These are phyloP conservation scores for Dermolepida albohirtum DNA, from an alignment of 2,888 invertebrate genomes.

Conservation along the genomic window DNA sequence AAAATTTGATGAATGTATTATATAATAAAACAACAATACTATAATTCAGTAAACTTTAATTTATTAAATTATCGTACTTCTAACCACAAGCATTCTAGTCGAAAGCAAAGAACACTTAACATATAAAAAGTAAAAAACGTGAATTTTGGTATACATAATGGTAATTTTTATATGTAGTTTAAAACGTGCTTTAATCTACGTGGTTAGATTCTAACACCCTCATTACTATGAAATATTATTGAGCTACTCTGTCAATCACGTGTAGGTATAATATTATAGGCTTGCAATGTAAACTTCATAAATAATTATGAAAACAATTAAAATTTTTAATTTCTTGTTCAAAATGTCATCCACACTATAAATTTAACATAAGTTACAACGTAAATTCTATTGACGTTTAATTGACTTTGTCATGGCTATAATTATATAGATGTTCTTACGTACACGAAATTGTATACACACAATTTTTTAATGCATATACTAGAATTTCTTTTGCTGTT, in stretches of 20 bases:
- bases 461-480: too few relatives aligned
- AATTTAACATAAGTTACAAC: slow-evolving; percentile 20
- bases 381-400: slow-evolving; percentile 15
- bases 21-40: slow-evolving; percentile 1
- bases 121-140: slow-evolving; percentile 18
- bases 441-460: neutral
- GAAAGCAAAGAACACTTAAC: too few relatives aligned
- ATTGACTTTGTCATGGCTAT: slow-evolving; percentile 1
- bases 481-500: too few relatives aligned
- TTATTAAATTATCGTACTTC: neutral
- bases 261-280: slow-evolving; percentile 10
- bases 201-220: slow-evolving; percentile 17
- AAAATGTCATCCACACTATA: slow-evolving; percentile 31
- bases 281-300: slow-evolving; percentile 14
- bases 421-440: neutral
- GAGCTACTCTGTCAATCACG: slow-evolving; percentile 16
- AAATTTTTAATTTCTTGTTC: slow-evolving; percentile 17
- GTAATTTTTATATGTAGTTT: slow-evolving; percentile 15
- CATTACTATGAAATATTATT: slow-evolving; percentile 10
- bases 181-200: slow-evolving; percentile 24
- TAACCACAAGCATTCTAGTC: too few relatives aligned
- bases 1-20: slow-evolving; percentile 26
- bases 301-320: slow-evolving; percentile 27
- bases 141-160: neutral
- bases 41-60: neutral